Base-by-base conservation (phyloP, 2,888 invertebrate genomes). In the Saturnia pavonia region DNA sequence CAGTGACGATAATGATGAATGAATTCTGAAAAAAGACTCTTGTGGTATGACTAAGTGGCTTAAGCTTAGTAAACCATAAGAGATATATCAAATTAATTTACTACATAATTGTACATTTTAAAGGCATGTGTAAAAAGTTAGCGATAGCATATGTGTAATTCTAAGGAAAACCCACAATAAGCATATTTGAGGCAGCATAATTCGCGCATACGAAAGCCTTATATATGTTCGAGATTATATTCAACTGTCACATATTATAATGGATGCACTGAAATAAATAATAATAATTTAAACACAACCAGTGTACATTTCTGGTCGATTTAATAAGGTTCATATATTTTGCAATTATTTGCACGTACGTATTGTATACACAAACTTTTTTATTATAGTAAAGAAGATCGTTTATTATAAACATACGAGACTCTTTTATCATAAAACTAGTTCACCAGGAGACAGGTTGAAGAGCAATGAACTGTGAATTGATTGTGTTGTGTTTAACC, bases 381-480 rank as follows among this genome's bases (percentile, higher is more conserved):
- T 63, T 63, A 27, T 34, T 63, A 63, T 34, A 34, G n/a, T 65
- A 40, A 19, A 12, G 7, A 40, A 63, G 14, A 34, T 34, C n/a
- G 65, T 60, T 25, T 60, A 27, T n/a, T 65, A 40, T n/a, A 40
- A 65, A 65, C 40, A 16, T 65, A 12, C 34, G n/a, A 42, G 14
- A 70, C 42, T 70, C 75, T 78, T 72, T 77, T 74, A 79, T 79
- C 75, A 72, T 69, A 72, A 74, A 73, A 74, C 70, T 69, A 71
- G 75, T 69, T 75, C 73, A 70, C 73, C 69, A 75, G 70, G 67
- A 71, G 73, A 73, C 82, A 80, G 80, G 82, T 82, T 82, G 71
- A 78, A 80, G 85, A 75, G 76, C 85, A 82, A 78, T 77, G 82
- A 80, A 80, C 83, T 76, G 51, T 77, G 74, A 75, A 77, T 77